Base-by-base conservation (phyloP, 2,113 vertebrate species). In the Bufo bufo region DNA sequence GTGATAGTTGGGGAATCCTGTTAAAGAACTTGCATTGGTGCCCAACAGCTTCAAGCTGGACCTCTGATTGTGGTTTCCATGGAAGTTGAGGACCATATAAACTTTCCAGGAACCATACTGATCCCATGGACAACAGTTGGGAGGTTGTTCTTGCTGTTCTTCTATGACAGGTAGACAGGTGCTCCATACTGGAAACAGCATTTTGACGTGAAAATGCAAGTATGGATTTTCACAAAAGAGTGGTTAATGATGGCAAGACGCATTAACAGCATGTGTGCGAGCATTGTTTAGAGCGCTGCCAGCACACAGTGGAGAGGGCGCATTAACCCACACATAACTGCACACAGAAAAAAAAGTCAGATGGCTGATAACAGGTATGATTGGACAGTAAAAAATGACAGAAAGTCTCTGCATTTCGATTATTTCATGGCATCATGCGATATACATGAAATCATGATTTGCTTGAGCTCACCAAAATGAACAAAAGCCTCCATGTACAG, bases 401-500 rank as follows among this genome's bases (percentile, higher is more conserved):
- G 91, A 92, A 94, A 92, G 84, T 92, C 92, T 84, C 47, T 92
- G 94, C 92, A 94, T 91, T 92, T 92, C 94, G 49, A 90, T 91
- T 92, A 94, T 92, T 91, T 94, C 94, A 95, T 93, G 95, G 95
- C 93, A 85, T 95, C 97, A 97, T 98, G 97, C 97, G 97, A 82
- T 91, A 92, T 96, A 97, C 96, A 96, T 96, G 95, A 95, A 96
- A 98, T 97, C 96, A 96, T 96, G 96, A 95, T 95, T 90, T 85
- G 88, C 81, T 94, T 96, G 96, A 98, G 97, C 96, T 97, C 97
- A 93, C 92, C 93, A 95, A 93, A 80, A 93, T 95, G 90, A 93
- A 96, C 91, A 92, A 94, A 95, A 94, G 95, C 94, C 89, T 97
- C 96, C 97, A 97, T 98, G 98, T 99, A 99, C 97, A 97, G 94